Evolutionary conservation across 2,113 vertebrate species (phyloP).

Genomic region (Erythrocercus mccallii): DNA sequence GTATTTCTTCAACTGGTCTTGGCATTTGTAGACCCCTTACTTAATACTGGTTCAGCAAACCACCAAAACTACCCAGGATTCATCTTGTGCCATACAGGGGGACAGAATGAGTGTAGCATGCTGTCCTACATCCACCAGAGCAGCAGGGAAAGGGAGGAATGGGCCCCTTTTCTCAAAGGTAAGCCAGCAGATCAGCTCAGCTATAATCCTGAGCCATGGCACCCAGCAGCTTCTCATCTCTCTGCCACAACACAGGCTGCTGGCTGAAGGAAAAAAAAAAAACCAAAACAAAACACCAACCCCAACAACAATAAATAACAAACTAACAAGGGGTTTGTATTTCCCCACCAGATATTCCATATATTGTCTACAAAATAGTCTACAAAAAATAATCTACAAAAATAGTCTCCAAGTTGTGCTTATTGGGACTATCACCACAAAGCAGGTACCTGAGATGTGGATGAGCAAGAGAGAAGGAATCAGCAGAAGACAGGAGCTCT

Average conservation of each 20-base stretch:
- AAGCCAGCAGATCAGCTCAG: background rate
- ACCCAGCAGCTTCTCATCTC: background rate
- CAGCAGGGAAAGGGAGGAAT: background rate
- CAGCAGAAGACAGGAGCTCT: background rate
- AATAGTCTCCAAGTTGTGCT: background rate
- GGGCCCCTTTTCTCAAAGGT: background rate
- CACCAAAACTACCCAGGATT: background rate
- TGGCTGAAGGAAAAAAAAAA: background rate
- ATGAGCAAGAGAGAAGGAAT: background rate
- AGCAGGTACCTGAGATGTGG: background rate
- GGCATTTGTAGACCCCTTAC: background rate
- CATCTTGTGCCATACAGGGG: background rate
- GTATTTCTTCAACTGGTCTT: background rate
- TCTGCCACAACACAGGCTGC: background rate
- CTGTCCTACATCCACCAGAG: background rate
- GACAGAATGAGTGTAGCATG: fast-evolving
- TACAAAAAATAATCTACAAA: too few species aligned
- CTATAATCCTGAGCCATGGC: background rate
- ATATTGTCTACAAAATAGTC: background rate
- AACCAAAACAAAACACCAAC: background rate
- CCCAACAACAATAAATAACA: background rate
- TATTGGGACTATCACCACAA: background rate
- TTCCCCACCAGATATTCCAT: background rate
- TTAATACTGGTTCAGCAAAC: background rate
- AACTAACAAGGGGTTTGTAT: background rate